Percentiles rank a stretch among this genome's conserved stretches.
Conservation (phyloP, 2,888 invertebrate species). For the Maniola hyperantus region DNA sequence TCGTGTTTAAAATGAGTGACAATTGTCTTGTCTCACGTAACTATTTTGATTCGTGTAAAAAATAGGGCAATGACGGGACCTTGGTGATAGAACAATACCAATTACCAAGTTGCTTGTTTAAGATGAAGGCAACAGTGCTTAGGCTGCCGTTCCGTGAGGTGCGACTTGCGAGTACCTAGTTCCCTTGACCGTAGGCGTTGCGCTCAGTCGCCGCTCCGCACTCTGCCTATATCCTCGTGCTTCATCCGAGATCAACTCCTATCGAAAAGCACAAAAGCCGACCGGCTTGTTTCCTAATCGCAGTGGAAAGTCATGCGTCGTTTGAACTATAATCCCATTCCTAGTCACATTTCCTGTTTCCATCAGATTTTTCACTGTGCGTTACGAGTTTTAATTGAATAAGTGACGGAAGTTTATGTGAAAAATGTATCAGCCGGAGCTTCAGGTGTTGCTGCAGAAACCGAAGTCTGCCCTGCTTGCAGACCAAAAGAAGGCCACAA, state of each 20-base stretch:
- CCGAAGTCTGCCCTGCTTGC: conserved; percentile 54
- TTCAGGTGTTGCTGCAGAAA: conserved; percentile 72
- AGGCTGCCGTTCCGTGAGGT: conserved; percentile 22
- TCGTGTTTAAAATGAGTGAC: background rate
- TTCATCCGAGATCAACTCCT: conserved; percentile 36
- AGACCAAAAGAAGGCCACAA: conserved; percentile 60
- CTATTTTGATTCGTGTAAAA: conserved; percentile 4
- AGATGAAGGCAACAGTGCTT: conserved; percentile 30
- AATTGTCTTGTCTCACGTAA: conserved; percentile 2
- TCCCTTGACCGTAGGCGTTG: conserved; percentile 63
- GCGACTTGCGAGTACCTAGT: conserved; percentile 45
- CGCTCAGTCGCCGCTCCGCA: conserved; percentile 66
- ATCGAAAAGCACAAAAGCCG: conserved; percentile 50
- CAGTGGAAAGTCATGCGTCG: conserved; percentile 63
- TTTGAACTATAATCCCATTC: conserved; percentile 42
- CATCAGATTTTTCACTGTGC: conserved; percentile 30
- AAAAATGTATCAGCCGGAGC: conserved; percentile 69
- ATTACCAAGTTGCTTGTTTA: conserved; percentile 33
- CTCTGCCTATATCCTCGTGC: conserved; percentile 64
- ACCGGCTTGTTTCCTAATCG: conserved; percentile 36
- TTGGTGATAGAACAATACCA: conserved; percentile 38
- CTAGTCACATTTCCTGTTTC: conserved; percentile 5
- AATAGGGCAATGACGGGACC: conserved; percentile 26
- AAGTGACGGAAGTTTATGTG: conserved; percentile 49
- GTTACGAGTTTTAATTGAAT: conserved; percentile 27